Evolutionary conservation across 2,113 vertebrate genomes (phyloP).

Genomic region (Heterotilapia buettikoferi): DNA sequence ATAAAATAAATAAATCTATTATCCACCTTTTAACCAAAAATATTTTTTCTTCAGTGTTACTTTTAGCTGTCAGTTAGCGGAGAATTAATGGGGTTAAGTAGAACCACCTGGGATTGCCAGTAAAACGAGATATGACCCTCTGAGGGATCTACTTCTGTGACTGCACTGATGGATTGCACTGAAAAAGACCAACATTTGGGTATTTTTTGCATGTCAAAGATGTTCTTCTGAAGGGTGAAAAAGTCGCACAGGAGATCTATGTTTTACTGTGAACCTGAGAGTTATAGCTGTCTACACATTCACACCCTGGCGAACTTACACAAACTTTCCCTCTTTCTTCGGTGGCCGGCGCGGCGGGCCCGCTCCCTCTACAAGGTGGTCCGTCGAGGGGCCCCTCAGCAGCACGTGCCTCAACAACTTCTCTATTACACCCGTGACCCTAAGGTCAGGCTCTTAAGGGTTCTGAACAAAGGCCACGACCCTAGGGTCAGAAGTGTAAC

Average conservation of each 20-base stretch:
- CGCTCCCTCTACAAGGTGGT: constrained; percentile 61
- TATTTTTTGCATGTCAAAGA: neutral
- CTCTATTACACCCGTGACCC: constrained; percentile 84
- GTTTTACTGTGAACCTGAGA: neutral
- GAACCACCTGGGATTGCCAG: neutral
- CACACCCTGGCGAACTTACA: neutral
- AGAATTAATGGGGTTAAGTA: neutral
- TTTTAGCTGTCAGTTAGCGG: neutral
- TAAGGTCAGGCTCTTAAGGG: constrained; percentile 83
- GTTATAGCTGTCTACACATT: neutral
- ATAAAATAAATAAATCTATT: neutral
- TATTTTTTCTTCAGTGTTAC: neutral
- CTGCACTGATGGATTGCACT: neutral
- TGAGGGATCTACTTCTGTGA: neutral
- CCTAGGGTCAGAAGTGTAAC: constrained; percentile 84
- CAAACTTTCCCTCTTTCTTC: neutral
- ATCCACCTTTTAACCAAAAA: neutral
- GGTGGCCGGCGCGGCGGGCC: neutral
- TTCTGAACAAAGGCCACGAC: constrained; percentile 87
- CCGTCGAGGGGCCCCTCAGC: constrained; percentile 65
- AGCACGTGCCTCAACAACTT: constrained; percentile 86
- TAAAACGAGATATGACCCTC: neutral
- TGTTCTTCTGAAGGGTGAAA: neutral
- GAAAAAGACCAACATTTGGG: neutral
- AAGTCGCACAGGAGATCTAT: neutral